Evolutionary conservation across 2,888 invertebrate species (phyloP).

Genomic region (Tenodera sinensis): DNA sequence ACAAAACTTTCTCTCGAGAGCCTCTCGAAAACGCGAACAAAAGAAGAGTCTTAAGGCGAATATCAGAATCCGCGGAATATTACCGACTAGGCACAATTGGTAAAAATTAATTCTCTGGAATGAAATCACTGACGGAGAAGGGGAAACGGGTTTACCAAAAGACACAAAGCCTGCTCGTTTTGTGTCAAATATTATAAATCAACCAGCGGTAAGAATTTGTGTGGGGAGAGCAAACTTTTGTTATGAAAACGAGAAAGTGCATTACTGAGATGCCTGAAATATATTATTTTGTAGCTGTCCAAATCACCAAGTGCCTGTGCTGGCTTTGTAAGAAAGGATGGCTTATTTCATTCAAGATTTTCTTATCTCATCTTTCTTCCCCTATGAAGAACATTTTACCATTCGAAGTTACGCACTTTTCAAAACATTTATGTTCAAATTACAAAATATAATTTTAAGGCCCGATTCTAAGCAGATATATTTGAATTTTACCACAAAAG

Average conservation of each 20-base stretch:
- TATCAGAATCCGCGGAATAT: neutral
- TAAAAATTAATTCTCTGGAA: neutral
- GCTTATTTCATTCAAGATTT: no score
- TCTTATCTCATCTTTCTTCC: no score
- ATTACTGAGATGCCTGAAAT: neutral
- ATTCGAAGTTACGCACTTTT: no score
- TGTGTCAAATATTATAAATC: neutral
- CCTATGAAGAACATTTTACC: no score
- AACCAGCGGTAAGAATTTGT: neutral
- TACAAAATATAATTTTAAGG: no score
- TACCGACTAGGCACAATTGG: neutral
- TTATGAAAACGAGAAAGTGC: neutral
- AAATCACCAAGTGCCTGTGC: no score
- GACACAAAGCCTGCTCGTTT: neutral
- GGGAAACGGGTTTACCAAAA: neutral
- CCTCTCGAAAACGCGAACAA: neutral
- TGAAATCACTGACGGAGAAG: neutral
- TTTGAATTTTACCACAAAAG: no score
- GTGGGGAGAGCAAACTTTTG: neutral
- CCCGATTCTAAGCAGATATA: no score
- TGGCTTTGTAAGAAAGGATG: no score
- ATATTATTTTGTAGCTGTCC: neutral
- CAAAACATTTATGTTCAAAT: no score
- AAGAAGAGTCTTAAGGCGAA: neutral
- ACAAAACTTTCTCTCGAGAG: neutral